Base-by-base conservation (phyloP, 2,888 invertebrate species). In the Zootermopsis nevadensis region DNA sequence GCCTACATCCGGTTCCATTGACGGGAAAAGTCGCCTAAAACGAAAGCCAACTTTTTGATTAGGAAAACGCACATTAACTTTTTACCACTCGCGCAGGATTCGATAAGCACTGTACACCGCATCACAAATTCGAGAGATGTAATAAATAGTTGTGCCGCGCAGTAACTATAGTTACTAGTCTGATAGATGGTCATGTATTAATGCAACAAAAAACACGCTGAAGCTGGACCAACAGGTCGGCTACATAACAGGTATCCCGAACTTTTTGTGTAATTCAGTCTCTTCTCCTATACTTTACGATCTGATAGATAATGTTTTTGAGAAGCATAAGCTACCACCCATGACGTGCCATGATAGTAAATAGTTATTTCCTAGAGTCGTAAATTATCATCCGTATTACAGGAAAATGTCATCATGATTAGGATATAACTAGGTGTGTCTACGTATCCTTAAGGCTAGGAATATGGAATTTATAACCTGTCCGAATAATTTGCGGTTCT, bases 111-210 rank as follows among this genome's bases (percentile, higher is more conserved):
- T 27, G 60, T n/a, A 60, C 60, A n/a, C 55, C 27, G 60, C 27
- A n/a, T 60, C 60, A 60, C 60, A 27, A 60, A 27, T 27, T 15
- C 12, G 60, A 60, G 10, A 27, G 60, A 60, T 60, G 60, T 27
- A 60, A 60, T 60, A 60, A 27, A n/a, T 60, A 27, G 60, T 60
- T 27, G n/a, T 27, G n/a, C 60, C n/a, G 60, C 12, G 27, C 60
- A 60, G 12, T 12, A 27, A 60, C 27, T 27, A 48, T 48, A 48
- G 48, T 19, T 15, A 48, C 15, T 15, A 19, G 72, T 27, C 76
- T 76, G 76, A 76, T 30, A 42, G 76, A 76, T 76, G 76, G 76
- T 76, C 38, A 15, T 42, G 76, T 76, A 76, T 76, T 76, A 42
- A 76, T 76, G 30, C 27, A 38, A 76, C 42, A 76, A 76, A 42